Conservation (phyloP, 2,113 vertebrate genomes). For the Oreochromis tanganicae region DNA sequence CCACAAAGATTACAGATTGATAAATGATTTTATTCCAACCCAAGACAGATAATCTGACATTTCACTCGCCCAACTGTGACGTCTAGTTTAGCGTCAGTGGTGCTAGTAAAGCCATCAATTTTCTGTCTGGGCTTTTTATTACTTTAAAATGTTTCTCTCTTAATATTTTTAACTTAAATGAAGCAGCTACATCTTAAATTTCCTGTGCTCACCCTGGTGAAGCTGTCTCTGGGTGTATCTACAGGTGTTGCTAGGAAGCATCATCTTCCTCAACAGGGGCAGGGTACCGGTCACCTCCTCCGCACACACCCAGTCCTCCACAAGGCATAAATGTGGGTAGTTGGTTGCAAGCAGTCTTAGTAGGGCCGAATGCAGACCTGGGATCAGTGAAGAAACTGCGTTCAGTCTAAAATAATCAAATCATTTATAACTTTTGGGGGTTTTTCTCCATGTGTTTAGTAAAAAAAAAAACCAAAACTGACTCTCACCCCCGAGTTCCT, state of each 20-base stretch:
- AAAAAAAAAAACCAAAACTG: not conserved
- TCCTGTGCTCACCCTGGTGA: conserved; percentile 79
- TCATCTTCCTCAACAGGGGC: conserved; percentile 86
- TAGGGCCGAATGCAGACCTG: conserved; percentile 92
- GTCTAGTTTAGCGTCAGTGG: not conserved
- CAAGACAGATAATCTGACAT: not conserved
- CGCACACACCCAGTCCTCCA: conserved; percentile 98
- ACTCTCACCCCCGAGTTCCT: conserved; percentile 87
- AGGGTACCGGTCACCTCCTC: conserved; percentile 95
- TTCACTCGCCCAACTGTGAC: not conserved
- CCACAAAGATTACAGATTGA: not conserved
- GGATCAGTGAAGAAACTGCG: not conserved
- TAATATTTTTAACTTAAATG: not conserved
- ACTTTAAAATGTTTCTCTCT: not conserved
- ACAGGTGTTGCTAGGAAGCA: conserved; percentile 85
- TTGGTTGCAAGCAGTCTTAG: conserved; percentile 94
- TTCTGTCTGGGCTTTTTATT: not conserved
- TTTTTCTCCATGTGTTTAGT: not conserved
- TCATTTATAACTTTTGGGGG: not conserved
- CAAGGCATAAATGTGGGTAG: conserved; percentile 94
- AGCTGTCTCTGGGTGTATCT: conserved; percentile 89
- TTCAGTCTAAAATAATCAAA: not conserved
- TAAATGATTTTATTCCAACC: not conserved
- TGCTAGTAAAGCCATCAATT: not conserved
- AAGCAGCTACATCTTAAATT: not conserved